Conservation (phyloP, 2,888 invertebrate species). For the Cheilosia vernalis region DNA sequence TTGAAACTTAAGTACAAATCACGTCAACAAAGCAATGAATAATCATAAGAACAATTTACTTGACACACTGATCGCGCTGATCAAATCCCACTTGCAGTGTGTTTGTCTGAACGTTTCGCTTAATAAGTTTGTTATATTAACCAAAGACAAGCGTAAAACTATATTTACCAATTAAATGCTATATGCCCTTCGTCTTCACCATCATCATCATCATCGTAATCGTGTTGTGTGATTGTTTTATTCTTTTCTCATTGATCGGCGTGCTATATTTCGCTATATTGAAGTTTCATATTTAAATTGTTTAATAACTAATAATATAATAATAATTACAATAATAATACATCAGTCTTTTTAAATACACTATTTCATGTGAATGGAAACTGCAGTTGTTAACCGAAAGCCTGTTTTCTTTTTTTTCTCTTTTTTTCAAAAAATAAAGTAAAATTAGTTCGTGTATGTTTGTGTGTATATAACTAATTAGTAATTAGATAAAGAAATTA, state of each 20-base stretch:
- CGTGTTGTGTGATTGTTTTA: not conserved
- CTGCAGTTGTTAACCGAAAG: conserved; percentile 67
- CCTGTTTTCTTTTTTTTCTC: conserved; percentile 32
- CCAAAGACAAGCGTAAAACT: conserved; percentile 14
- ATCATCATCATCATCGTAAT: conserved; percentile 3
- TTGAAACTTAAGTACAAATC: too few relatives aligned
- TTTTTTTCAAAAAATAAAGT: not conserved
- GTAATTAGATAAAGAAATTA: conserved; percentile 8
- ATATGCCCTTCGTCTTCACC: conserved; percentile 41
- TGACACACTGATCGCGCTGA: too few relatives aligned
- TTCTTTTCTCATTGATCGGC: conserved; percentile 39
- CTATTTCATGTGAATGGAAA: conserved; percentile 73
- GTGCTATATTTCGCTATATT: conserved; percentile 43
- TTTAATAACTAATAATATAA: conserved; percentile 71
- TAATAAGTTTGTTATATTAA: conserved; percentile 2
- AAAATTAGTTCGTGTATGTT: conserved; percentile 8
- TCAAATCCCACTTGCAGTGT: too few relatives aligned
- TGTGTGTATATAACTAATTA: not conserved
- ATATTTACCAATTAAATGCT: conserved; percentile 70
- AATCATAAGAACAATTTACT: too few relatives aligned
- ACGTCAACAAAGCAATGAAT: too few relatives aligned
- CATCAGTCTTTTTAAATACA: conserved; percentile 75
- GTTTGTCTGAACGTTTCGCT: not conserved
- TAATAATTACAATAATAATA: conserved; percentile 72
- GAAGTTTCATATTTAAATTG: conserved; percentile 32